A percentile compares a stretch with the other conserved stretches of the same genome.
These are phyloP conservation scores for Stenchaetothrips biformis DNA, from an alignment of 2,888 invertebrate genomes.

Conservation along the genomic window DNA sequence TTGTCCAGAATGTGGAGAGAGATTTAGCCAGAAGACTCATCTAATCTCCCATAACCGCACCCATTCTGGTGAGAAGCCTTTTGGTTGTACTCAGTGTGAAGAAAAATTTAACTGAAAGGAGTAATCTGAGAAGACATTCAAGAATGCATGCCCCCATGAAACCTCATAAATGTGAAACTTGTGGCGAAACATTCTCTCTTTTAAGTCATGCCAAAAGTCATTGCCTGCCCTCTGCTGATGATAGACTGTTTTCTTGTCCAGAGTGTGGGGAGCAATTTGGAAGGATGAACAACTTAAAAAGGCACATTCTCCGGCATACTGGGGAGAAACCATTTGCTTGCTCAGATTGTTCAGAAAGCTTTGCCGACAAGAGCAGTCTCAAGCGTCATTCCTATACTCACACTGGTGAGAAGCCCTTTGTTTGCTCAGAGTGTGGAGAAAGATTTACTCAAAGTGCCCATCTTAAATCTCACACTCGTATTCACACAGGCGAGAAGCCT, in stretches of 20 bases:
- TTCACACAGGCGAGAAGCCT: constrained; percentile 31
- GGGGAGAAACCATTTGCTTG: constrained; percentile 34
- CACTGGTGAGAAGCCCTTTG: constrained; percentile 31
- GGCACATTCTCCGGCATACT: constrained; percentile 32
- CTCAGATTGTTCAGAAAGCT: constrained; percentile 31
- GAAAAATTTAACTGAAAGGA: constrained; percentile 41
- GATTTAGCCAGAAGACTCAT: constrained; percentile 29
- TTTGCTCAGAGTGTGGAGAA: constrained; percentile 31
- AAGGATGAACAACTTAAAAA: constrained; percentile 31
- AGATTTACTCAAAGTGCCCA: constrained; percentile 31
- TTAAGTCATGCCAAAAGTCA: constrained; percentile 50
- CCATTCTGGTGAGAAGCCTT: constrained; percentile 35
- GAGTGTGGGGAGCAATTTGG: constrained; percentile 45
- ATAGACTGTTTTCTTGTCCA: constrained; percentile 43
- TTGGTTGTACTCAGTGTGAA: constrained; percentile 42
- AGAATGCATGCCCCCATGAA: constrained; percentile 47
- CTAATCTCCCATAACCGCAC: not conserved
- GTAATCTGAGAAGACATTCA: constrained; percentile 45
- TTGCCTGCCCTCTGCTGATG: constrained; percentile 46
- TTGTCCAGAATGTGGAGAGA: constrained; percentile 30
- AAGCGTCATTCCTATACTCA: constrained; percentile 29
- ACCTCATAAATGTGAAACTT: constrained; percentile 44
- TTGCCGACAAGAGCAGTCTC: constrained; percentile 29
- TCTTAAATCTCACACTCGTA: constrained; percentile 31
- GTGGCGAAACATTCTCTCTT: constrained; percentile 50